Base-by-base conservation (phyloP, 2,113 vertebrate genomes). In the Struthio camelus region DNA sequence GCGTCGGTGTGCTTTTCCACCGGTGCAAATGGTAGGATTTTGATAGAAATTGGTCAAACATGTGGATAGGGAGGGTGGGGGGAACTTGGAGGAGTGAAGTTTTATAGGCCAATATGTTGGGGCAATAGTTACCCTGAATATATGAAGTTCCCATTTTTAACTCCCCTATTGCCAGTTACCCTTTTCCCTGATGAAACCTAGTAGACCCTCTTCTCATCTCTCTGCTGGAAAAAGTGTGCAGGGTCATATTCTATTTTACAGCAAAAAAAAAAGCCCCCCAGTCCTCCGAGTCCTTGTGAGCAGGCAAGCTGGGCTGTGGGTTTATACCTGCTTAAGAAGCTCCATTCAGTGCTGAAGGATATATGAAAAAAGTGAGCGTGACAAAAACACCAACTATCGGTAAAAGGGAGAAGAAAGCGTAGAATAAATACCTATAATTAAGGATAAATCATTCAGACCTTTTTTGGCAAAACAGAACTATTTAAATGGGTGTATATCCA, bases 191-290 rank as follows among this genome's bases (percentile, higher is more conserved):
- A 10, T 3, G 25, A 61, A 76, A 8, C 10, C 36, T 46, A 9
- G 11, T 28, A 77, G 62, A 13, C 0, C 0, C 23, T 38, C 4
- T 48, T 4, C 46, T 59, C 8, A 1, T 59, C 17, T 32, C 34
- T 38, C 46, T 30, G 6, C 36, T 30, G 50, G 34, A 17, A 6
- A 38, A 11, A 19, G 34, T 14, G 23, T 20, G 9, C 10, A 38
- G 36, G 36, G 3, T 50, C 4, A 1, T 71, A 32, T 28, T 82
- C 16, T 9, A 1, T 7, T 14, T 40, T 54, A 36, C 25, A 67
- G 5, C 18, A 76, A 58, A 93, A 62, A 38, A 1, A 0, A 11
- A 69, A 28, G 42, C 42, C 24, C 19, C 27, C 11, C 9, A 23
- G 17, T 18, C 28, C 73, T 36, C 32, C 17, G 32, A 36, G 32